Base-by-base conservation (phyloP, 2,888 invertebrate genomes). In the Lobophora halterata region DNA sequence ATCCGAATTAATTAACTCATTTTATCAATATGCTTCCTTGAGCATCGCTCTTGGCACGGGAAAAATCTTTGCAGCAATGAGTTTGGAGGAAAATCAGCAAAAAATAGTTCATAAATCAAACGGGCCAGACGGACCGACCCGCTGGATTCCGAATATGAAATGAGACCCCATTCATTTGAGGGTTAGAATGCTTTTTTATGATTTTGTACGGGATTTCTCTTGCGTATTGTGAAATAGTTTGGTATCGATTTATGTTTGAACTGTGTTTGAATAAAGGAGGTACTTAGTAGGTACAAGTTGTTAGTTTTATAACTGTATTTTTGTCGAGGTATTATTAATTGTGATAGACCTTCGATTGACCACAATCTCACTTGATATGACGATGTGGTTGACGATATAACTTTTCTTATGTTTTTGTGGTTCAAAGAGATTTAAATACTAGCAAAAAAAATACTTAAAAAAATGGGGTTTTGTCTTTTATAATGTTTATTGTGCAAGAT, bases 21-120 rank as follows among this genome's bases (percentile, higher is more conserved):
- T 66, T 61, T 71, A 78, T 74, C 86, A 86, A 86, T 86, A 86
- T 86, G 86, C 71, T 83, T 54, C 61, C 49, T 57, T 65, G 71
- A 72, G 68, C 62, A 70, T 61, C 56, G 53, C 51, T 71, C 60
- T 78, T 81, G 80, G 77, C 79, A 73, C n/a, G n/a, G n/a, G n/a
- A 57, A 65, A 55, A 67, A 61, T 73, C 71, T 78, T 76, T 73
- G 73, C 67, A 62, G 53, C 57, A 48, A 39, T 36, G 41, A 51
- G 52, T 65, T 57, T 50, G 48, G 62, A 60, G 55, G 60, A 70
- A 74, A 74, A 78, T 75, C 69, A 66, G 74, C 72, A 77, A 82
- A 82, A 82, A 38, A 78, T 66, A 50, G 71, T 64, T 55, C 71
- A 80, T 86, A 80, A 86, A 86, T 87, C 83, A 85, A 57, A 45